Conservation (phyloP, 2,888 invertebrate genomes). For the Agrilus mali region DNA sequence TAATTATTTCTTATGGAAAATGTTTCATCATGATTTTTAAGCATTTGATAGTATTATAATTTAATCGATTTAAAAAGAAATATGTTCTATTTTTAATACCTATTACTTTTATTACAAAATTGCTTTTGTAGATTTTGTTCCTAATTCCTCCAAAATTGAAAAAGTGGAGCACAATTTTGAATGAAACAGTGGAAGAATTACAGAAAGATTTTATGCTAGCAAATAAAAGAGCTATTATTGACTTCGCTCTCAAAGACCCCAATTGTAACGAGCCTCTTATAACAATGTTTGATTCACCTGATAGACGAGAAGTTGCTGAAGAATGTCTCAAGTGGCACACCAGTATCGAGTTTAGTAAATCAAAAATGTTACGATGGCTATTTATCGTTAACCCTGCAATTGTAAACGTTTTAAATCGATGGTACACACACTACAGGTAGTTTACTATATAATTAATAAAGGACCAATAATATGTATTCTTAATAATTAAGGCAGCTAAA, state of each 20-base stretch:
- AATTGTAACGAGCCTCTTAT: conserved; percentile 39
- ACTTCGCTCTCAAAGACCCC: conserved; percentile 79
- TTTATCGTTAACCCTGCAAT: conserved; percentile 73
- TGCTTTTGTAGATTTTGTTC: conserved; percentile 42
- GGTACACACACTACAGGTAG: conserved; percentile 67
- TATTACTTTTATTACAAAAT: background rate
- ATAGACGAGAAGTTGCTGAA: conserved; percentile 44
- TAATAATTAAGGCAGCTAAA: too few species aligned
- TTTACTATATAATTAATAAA: conserved; percentile 10
- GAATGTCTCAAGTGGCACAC: conserved; percentile 58
- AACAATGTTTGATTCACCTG: conserved; percentile 38
- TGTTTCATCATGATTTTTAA: too few species aligned
- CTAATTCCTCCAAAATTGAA: conserved; percentile 50
- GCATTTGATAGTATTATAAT: too few species aligned
- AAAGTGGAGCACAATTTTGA: conserved; percentile 47
- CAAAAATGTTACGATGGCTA: conserved; percentile 45
- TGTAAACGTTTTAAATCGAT: conserved; percentile 64
- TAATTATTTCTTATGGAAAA: too few species aligned
- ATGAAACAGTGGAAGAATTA: conserved; percentile 60
- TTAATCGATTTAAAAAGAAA: too few species aligned
- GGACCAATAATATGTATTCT: too few species aligned
- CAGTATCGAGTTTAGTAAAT: conserved; percentile 30
- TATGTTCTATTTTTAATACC: too few species aligned
- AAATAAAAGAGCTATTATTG: conserved; percentile 84
- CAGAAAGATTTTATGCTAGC: conserved; percentile 75